Percentiles rank a stretch among this genome's conserved stretches.
phyloP scores from a whole-genome alignment of 37 sponge, comb jelly and placozoan species.

The Amphimedon queenslandica region DNA sequence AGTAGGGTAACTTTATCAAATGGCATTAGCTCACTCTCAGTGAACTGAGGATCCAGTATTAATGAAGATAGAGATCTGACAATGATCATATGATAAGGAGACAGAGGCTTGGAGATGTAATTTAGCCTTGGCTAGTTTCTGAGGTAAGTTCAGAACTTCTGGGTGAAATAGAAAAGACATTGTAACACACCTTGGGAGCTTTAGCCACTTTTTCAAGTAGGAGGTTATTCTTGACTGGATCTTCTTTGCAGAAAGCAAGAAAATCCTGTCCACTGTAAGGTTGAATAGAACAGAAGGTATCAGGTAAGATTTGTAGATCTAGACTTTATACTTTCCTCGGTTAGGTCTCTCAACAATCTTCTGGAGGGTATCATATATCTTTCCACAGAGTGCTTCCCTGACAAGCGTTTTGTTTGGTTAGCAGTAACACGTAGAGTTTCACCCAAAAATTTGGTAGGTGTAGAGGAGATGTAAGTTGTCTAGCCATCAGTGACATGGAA shows the following conservation, averaged over 20 bases:
- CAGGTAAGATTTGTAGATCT: slow-evolving; percentile 19
- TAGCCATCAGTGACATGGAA: neutral
- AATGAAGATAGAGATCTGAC: neutral
- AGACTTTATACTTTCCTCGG: slow-evolving; percentile 15
- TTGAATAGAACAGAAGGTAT: too few species aligned
- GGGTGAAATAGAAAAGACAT: too few species aligned
- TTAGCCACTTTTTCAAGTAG: neutral
- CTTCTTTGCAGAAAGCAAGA: neutral
- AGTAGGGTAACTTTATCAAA: neutral
- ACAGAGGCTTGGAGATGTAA: neutral
- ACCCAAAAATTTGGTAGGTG: slow-evolving; percentile 15
- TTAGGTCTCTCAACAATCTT: slow-evolving; percentile 2
- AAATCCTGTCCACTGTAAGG: neutral
- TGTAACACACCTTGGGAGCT: too few species aligned
- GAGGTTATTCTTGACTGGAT: neutral
- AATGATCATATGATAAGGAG: neutral
- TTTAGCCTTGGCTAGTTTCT: neutral
- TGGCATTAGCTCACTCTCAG: neutral
- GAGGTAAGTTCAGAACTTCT: neutral
- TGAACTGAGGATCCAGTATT: neutral
- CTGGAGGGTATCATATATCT: neutral
- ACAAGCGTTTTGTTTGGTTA: neutral
- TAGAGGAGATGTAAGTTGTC: slow-evolving; percentile 2
- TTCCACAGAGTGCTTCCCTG: slow-evolving; percentile 4
- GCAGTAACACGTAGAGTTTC: neutral